A percentile compares a stretch with the other conserved stretches of the same genome.
These are phyloP conservation scores for Tachyglossus aculeatus DNA, from an alignment of 2,797 vertebrate species.

Conservation along the genomic window DNA sequence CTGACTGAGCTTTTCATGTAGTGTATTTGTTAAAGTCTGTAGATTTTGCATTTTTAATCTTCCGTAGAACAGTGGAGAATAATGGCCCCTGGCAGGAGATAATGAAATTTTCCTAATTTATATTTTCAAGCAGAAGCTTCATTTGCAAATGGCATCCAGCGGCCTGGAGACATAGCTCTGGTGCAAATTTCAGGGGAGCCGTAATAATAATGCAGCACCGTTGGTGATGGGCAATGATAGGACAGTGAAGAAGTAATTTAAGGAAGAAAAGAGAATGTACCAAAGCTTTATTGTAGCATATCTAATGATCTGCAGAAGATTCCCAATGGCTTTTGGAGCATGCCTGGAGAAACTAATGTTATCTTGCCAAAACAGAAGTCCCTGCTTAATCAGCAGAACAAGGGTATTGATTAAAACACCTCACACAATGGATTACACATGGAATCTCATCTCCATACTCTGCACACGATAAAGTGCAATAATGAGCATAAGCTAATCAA, in stretches of 20 bases:
- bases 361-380: conserved; percentile 85
- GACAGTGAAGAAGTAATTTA: conserved; percentile 83
- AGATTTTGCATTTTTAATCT: conserved; percentile 81
- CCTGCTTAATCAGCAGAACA: conserved; percentile 89
- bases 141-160: conserved; percentile 78
- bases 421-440: conserved; percentile 80
- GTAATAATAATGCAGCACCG: conserved; percentile 74
- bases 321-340: conserved; percentile 82
- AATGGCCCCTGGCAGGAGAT: conserved; percentile 83
- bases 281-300: conserved; percentile 84
- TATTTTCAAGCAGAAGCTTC: conserved; percentile 80
- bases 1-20: conserved; percentile 68
- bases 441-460: conserved; percentile 79
- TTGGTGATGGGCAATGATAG: conserved; percentile 75
- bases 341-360: conserved; percentile 88
- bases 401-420: conserved; percentile 88
- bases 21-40: conserved; percentile 75
- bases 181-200: conserved; percentile 78
- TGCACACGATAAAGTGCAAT: conserved; percentile 72
- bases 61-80: conserved; percentile 79
- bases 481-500: conserved; percentile 72
- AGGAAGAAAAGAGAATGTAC: conserved; percentile 76
- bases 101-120: conserved; percentile 89
- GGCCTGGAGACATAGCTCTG: conserved; percentile 75
- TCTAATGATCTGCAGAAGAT: conserved; percentile 90